Conservation (phyloP, 2,797 vertebrate genomes). For the Sphenopsis melanotis region DNA sequence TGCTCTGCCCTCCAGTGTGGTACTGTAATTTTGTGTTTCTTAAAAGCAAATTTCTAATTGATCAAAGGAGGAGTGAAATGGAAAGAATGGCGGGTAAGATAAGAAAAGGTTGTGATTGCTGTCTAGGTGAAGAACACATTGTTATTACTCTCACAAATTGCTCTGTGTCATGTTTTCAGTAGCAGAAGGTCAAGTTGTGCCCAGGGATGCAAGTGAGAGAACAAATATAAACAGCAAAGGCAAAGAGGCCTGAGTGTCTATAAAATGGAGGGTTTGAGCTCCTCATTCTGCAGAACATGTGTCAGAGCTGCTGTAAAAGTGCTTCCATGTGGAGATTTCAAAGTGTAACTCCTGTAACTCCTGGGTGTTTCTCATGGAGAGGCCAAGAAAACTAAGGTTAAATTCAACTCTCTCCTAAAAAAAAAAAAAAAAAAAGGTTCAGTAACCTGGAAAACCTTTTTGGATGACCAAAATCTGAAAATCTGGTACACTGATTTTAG, state of each 20-base stretch:
- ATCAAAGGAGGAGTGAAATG: slow-evolving; percentile 29
- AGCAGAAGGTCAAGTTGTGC: slow-evolving; percentile 76
- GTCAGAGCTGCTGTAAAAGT: neutral
- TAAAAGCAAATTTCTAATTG: slow-evolving; percentile 28
- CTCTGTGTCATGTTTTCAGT: neutral
- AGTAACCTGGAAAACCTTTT: neutral
- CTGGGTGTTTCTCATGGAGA: neutral
- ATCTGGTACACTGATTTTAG: neutral
- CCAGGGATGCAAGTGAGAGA: slow-evolving; percentile 75
- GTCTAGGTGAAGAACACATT: neutral
- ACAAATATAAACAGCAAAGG: slow-evolving; percentile 81
- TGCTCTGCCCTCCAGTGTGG: neutral
- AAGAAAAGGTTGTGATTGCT: slow-evolving; percentile 40
- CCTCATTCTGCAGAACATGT: neutral
- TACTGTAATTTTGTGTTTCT: neutral
- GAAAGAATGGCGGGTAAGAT: slow-evolving; percentile 1
- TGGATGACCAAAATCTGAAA: neutral
- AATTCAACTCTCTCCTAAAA: neutral
- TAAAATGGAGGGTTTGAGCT: neutral
- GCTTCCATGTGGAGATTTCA: neutral
- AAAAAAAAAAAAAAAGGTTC: neutral
- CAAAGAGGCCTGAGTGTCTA: slow-evolving; percentile 60
- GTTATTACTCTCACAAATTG: slow-evolving; percentile 46
- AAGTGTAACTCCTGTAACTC: neutral
- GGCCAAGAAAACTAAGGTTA: neutral